phyloP scores from a whole-genome alignment of 2,797 vertebrate species.

The Sarcophilus harrisii region DNA sequence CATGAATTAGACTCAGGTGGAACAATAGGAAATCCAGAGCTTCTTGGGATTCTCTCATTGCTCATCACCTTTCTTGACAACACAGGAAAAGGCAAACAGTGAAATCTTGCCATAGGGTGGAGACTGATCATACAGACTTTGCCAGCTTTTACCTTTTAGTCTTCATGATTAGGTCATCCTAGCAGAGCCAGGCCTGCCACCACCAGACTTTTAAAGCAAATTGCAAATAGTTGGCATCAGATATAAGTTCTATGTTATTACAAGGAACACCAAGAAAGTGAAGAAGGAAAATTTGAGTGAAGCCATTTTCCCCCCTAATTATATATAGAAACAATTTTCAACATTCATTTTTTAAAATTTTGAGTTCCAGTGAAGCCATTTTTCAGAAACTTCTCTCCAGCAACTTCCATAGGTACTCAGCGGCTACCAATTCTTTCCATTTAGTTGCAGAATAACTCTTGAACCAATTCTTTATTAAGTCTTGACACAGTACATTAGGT shows the following conservation, averaged over 20 bases:
- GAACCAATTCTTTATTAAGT: not conserved
- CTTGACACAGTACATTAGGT: not conserved
- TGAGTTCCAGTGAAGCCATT: not conserved
- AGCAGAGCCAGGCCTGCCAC: slow-evolving; percentile 52
- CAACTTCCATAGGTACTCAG: not conserved
- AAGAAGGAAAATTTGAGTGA: slow-evolving; percentile 60
- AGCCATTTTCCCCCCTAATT: slow-evolving; percentile 18
- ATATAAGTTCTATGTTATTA: slow-evolving; percentile 68
- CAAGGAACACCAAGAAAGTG: slow-evolving; percentile 68
- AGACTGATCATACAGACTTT: slow-evolving; percentile 59
- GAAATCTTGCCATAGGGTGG: slow-evolving; percentile 5
- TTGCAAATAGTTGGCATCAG: slow-evolving; percentile 74
- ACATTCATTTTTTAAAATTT: not conserved
- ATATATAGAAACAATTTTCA: not conserved
- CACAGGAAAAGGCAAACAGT: slow-evolving; percentile 32
- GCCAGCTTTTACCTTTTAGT: slow-evolving; percentile 62
- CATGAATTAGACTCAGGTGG: slow-evolving; percentile 42
- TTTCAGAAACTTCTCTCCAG: not conserved
- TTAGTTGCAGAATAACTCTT: slow-evolving; percentile 34
- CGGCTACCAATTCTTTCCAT: slow-evolving; percentile 39
- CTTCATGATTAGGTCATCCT: slow-evolving; percentile 72
- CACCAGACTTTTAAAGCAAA: slow-evolving; percentile 70
- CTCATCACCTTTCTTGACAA: slow-evolving; percentile 47
- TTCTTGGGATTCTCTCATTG: slow-evolving; percentile 25
- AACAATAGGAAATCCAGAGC: slow-evolving; percentile 49